Conservation (phyloP, 2,888 invertebrate species). For the Campoplex nolae region DNA sequence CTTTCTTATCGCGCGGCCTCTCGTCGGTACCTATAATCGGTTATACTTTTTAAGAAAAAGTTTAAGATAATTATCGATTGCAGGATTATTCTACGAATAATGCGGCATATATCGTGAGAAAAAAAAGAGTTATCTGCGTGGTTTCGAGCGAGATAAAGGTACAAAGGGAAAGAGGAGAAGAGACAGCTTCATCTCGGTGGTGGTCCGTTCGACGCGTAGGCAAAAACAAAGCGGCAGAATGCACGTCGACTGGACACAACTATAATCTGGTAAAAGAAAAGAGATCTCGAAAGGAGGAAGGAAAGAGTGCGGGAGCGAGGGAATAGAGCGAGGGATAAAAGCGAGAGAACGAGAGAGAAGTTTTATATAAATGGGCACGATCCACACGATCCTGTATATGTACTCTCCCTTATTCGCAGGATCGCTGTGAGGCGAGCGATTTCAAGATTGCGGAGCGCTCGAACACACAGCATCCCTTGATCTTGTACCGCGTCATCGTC, state of each 20-base stretch:
- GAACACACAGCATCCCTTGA: constrained; percentile 64
- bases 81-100: too few relatives aligned
- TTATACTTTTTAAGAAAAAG: neutral
- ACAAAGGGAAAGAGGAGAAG: constrained; percentile 57
- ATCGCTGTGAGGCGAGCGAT: constrained; percentile 61
- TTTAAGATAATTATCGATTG: too few relatives aligned
- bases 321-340: constrained; percentile 9
- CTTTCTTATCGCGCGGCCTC: neutral
- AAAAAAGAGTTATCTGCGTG: constrained; percentile 20
- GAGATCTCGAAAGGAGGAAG: constrained; percentile 39
- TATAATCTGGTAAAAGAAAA: constrained; percentile 66
- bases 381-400: constrained; percentile 47
- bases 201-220: constrained; percentile 76
- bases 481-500: constrained; percentile 68
- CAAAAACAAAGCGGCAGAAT: constrained; percentile 77
- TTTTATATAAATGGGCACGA: constrained; percentile 12
- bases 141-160: constrained; percentile 30
- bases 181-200: constrained; percentile 83
- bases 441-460: constrained; percentile 68
- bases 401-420: constrained; percentile 63
- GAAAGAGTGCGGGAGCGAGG: constrained; percentile 40
- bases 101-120: constrained; percentile 8
- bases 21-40: neutral
- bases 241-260: constrained; percentile 61
- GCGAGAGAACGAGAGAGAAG: constrained; percentile 2